These are phyloP conservation scores for Alca torda DNA, from an alignment of 2,797 vertebrate species.

Conservation along the genomic window DNA sequence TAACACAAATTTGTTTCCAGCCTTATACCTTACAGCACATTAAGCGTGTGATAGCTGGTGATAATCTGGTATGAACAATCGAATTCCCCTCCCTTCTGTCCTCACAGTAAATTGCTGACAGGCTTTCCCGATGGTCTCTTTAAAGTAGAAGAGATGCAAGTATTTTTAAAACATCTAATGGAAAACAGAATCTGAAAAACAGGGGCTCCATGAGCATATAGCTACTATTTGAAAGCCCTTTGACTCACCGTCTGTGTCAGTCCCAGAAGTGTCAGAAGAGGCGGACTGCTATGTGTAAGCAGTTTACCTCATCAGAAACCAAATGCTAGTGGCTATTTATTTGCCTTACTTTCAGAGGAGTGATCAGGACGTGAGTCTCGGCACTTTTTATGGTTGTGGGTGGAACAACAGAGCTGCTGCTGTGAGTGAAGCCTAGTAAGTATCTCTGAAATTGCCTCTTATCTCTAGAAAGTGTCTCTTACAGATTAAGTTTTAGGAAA, in stretches of 20 bases:
- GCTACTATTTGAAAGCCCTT: slow-evolving; percentile 2
- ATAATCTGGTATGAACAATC: neutral
- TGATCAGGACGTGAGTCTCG: neutral
- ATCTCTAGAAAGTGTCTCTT: neutral
- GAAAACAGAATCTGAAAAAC: neutral
- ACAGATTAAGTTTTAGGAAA: neutral
- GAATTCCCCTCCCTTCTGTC: neutral
- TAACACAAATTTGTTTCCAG: neutral
- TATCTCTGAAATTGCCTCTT: neutral
- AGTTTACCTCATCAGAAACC: slow-evolving; percentile 19
- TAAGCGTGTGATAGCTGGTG: neutral
- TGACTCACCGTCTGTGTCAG: neutral
- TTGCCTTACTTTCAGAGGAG: neutral
- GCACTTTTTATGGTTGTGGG: neutral
- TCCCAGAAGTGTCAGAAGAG: neutral
- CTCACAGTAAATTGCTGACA: neutral
- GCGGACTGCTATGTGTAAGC: neutral
- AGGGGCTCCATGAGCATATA: neutral
- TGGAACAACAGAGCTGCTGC: neutral
- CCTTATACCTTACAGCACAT: neutral
- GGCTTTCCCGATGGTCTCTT: neutral
- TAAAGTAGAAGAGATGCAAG: neutral
- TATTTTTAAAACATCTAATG: neutral
- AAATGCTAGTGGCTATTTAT: neutral
- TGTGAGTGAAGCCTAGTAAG: neutral